Evolutionary conservation across 2,888 invertebrate genomes (phyloP).

Genomic region (Eupsilia transversa): DNA sequence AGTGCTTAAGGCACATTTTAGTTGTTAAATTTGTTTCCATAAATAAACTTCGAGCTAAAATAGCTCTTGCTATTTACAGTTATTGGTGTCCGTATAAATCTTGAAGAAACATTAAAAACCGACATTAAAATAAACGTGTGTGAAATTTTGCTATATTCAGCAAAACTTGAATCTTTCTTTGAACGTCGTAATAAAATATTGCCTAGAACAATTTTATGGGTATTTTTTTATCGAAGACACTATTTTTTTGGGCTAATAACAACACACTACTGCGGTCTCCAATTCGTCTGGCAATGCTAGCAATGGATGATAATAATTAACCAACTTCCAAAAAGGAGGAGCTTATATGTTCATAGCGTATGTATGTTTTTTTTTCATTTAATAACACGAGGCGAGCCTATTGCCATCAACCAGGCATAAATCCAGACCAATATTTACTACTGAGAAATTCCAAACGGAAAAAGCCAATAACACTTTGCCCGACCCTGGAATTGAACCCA

Average conservation of each 20-base stretch:
- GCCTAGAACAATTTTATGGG: neutral
- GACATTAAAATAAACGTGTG: neutral
- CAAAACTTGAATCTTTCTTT: neutral
- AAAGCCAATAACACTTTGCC: too few relatives aligned
- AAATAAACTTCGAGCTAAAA: neutral
- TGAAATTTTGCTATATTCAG: slow-evolving; percentile 1
- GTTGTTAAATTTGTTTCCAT: neutral
- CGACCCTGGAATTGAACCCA: too few relatives aligned
- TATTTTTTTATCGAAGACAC: neutral
- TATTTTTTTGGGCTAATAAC: neutral
- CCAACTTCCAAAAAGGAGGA: too few relatives aligned
- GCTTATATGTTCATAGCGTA: too few relatives aligned
- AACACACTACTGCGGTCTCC: too few relatives aligned
- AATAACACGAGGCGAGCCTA: too few relatives aligned
- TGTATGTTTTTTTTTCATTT: too few relatives aligned
- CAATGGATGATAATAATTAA: too few relatives aligned
- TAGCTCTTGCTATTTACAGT: slow-evolving; percentile 14
- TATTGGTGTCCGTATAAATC: slow-evolving; percentile 12
- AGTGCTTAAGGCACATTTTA: neutral
- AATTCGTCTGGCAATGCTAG: neutral
- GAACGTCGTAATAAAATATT: neutral
- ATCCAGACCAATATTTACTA: too few relatives aligned
- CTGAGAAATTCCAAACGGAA: too few relatives aligned
- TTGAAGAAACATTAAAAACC: neutral
- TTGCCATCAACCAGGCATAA: too few relatives aligned